Evolutionary conservation across 2,888 invertebrate species (phyloP), one percentile per base, ranked within the genome.

Genomic region (Caenorhabditis sp.): DNA sequence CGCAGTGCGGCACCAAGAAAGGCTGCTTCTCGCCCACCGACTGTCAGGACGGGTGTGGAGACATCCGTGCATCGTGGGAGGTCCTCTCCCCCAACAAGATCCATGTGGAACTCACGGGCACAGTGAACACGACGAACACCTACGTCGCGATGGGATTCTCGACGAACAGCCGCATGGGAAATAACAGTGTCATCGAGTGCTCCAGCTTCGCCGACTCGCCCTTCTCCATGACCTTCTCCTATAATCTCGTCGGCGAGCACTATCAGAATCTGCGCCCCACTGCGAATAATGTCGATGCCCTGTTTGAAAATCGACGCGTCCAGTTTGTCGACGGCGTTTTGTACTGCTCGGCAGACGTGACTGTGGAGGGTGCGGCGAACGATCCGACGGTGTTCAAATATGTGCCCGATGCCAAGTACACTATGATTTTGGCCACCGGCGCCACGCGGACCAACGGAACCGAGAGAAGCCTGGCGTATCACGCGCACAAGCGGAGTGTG

Each of bases 91-190:
- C 35, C 0, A 35, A 70, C 19, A 38, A 76, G 26, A 41, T 84
- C 7, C 75, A 64, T 38, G 73, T 84, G 14, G 84, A 84, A 47
- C 12, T 84, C 16, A 73, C 68, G 24, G 80, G 73, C 72, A 69
- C 49, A 2, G 58, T 69, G 6, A 26, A 41, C 12, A 44, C 54
- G 0, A n/a, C 14, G 2, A 69, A 75, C 26, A 35, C 35, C 10
- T 83, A 84, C 56, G 49, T 84, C 28, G 84, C 84, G 14, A 51
- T 84, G 59, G 84, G 84, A 49, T 84, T 84, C 73, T 84, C 84
- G 22, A 73, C 69, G 44, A 80, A 56, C 51, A 54, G 75, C 35
- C 19, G 16, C 56, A 84, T 84, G 84, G 75, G 66, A 24, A 70
- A 75, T 22, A 35, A 76, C 19, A 69, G 76, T 12, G 80, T 84